Base-by-base conservation (phyloP, 2,888 invertebrate genomes). In the Meliscaeva auricollis region DNA sequence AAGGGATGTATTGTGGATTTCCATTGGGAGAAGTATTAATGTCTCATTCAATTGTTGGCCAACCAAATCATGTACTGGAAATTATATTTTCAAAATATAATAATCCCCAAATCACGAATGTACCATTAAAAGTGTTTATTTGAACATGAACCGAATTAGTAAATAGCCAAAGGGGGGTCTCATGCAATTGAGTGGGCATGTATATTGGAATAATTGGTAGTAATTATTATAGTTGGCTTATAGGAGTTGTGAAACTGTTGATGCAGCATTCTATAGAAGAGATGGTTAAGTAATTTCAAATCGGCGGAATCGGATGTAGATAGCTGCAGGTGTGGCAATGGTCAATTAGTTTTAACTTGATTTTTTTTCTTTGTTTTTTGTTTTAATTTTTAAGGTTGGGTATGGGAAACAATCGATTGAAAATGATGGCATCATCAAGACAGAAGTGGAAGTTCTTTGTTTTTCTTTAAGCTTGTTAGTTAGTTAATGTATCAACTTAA, bases 141-240 rank as follows among this genome's bases (percentile, higher is more conserved):
- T 72, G 76, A 81, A 68, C 73, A 81, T 81, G 76, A 74, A 58
- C 46, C 64, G 73, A 85, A 77, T 81, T 81, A 85, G 81, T 74
- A 64, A 77, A 73, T 48, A 44, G 73, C 85, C 81, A 41, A 48
- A n/a, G 76, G 76, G 85, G 72, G 60, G 68, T 77, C 13, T 9
- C 38, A 38, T 38, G 38, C 11, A 38, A 38, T 11, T 6, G 26
- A 8, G 38, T 9, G 38, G 38, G 38, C 35, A 35, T 6, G n/a
- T n/a, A 9, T 68, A 80, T 68, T 64, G 69, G 73, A 77, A 81
- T 81, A 76, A 70, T 81, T 77, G 85, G 44, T 68, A 44, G 68
- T 77, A 85, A 85, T 81, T 85, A 77, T 62, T 85, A 77, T 62
- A 20, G 35, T 22, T 20, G 11, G 17, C 30, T 62, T 38, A 30